Conservation (phyloP, 30 jellyfish, hydroid and myxozoan genomes). For the Chrysaora quinquecirrha region DNA sequence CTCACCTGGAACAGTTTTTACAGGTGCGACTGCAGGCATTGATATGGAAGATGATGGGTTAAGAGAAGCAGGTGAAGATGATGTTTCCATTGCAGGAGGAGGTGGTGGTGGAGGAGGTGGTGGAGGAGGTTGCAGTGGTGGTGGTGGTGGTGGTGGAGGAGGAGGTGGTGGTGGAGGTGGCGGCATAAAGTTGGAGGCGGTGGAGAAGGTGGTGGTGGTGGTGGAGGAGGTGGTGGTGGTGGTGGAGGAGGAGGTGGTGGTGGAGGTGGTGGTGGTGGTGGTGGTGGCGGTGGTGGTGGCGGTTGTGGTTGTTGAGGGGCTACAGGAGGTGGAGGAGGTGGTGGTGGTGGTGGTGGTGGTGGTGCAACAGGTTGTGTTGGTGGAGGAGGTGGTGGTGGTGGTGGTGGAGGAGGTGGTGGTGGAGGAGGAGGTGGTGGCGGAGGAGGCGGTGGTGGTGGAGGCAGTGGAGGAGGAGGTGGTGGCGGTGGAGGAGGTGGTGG, state of each 20-base stretch:
- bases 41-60: constrained; percentile 36
- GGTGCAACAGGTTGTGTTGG: constrained; percentile 62
- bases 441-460: constrained; percentile 57
- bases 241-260: constrained; percentile 71
- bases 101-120: constrained; percentile 15
- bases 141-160: constrained; percentile 66
- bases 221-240: constrained; percentile 68
- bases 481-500: constrained; percentile 56
- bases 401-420: constrained; percentile 54
- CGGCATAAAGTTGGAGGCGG: constrained; percentile 56
- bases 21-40: constrained; percentile 45
- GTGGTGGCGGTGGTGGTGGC: constrained; percentile 66
- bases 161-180: constrained; percentile 66
- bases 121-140: constrained; percentile 74
- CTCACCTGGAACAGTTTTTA: constrained; percentile 43
- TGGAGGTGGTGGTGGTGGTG: constrained; percentile 59
- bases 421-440: constrained; percentile 48
- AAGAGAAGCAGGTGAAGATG: constrained; percentile 4
- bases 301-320: constrained; percentile 63
- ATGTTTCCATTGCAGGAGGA: background rate
- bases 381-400: constrained; percentile 70
- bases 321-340: constrained; percentile 82
- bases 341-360: constrained; percentile 70
- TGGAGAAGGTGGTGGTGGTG: constrained; percentile 73
- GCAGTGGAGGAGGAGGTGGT: constrained; percentile 58